phyloP scores from a whole-genome alignment of 1,140 invertebrate species.

The Diploscapter pachys region DNA sequence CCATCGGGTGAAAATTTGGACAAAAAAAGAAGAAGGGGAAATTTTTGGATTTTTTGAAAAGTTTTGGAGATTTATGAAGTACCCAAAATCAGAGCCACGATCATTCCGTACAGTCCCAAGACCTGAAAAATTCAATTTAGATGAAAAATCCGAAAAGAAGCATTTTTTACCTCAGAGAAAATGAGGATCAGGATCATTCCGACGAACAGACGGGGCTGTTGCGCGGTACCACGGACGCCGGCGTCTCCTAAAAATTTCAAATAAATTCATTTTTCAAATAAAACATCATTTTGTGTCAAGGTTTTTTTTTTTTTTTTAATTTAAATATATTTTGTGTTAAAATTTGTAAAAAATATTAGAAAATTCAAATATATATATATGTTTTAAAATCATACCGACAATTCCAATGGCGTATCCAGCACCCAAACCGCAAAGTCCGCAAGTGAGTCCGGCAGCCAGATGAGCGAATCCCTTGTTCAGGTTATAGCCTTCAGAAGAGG shows the following conservation, averaged over 20 bases:
- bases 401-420: slow-evolving; percentile 98
- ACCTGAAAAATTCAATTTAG: slow-evolving; percentile 32
- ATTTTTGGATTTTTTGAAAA: background rate
- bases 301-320: too few relatives aligned
- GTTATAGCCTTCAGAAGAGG: slow-evolving; percentile 67
- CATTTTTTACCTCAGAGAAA: slow-evolving; percentile 87
- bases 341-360: background rate
- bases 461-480: slow-evolving; percentile 93
- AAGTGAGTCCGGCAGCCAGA: slow-evolving; percentile 90
- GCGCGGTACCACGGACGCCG: slow-evolving; percentile 90
- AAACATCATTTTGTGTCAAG: too few relatives aligned
- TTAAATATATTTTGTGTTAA: background rate
- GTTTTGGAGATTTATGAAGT: slow-evolving; percentile 5
- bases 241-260: background rate
- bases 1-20: too few relatives aligned
- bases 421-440: slow-evolving; percentile 92
- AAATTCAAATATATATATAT: background rate
- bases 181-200: slow-evolving; percentile 99
- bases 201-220: slow-evolving; percentile 95
- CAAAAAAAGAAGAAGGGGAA: background rate
- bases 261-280: too few relatives aligned
- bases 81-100: slow-evolving; percentile 19
- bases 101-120: slow-evolving; percentile 21
- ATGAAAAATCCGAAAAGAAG: background rate
- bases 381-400: slow-evolving; percentile 68